Evolutionary conservation across 2,888 invertebrate genomes (phyloP), one percentile per base, ranked within the genome.

Genomic region (Agriopis leucophaearia): DNA sequence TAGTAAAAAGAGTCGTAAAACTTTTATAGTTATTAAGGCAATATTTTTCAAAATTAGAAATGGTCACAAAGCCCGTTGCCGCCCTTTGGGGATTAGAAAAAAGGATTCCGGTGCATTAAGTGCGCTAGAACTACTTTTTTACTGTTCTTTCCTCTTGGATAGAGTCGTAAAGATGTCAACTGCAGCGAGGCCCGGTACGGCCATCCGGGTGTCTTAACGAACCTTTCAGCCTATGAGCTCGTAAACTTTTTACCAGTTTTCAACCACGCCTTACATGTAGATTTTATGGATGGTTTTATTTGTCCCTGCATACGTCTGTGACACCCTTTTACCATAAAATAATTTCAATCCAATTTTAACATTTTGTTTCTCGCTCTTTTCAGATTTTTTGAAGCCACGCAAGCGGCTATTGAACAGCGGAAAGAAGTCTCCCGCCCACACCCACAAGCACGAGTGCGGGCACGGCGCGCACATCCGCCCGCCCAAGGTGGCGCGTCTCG

Each of bases 301-400:
- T 62, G 64, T 65, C 60, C 51, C 42, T 57, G 44, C 61, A 45
- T 54, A 52, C 45, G 56, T 38, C 47, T 48, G 47, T 52, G 48
- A 57, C 68, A 69, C 64, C 72, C 63, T 56, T 58, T 60, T n/a
- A 47, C n/a, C 27, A 16, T 66, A 48, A 62, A 64, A 54, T 40
- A 40, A 12, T 47, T 56, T 10, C 27, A 50, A 27, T 50, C 5
- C 5, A 2, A 5, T 5, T 45, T 59, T 74, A 74, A 69, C 75
- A 52, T 64, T 70, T 5, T 36, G 42, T 65, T 74, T 75, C 74
- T 81, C 75, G 75, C 60, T 83, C 69, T 86, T 94, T 95, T 44
- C 96, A 96, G 96, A 96, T 94, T 96, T 94, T 90, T 92, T 96
- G 95, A 95, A 95, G 85, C 95, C 95, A 67, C 95, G 95, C 86